Conservation (phyloP, 2,113 vertebrate genomes). For the Ursus arctos region DNA sequence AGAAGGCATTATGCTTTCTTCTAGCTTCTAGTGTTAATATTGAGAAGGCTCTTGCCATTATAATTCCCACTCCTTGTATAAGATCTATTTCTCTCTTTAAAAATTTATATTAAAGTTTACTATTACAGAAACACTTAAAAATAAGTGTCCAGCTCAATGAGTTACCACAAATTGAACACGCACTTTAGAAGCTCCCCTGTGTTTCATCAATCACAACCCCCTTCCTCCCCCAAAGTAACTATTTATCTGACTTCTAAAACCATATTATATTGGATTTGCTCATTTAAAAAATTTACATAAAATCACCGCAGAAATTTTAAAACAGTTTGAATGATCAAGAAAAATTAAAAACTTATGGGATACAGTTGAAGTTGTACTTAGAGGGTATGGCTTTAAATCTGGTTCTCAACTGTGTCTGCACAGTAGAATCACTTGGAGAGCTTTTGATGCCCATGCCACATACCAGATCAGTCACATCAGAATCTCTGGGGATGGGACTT, state of each 20-base stretch:
- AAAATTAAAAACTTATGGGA: background rate
- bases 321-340: background rate
- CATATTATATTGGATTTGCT: background rate
- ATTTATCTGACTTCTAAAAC: constrained; percentile 29
- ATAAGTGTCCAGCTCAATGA: background rate
- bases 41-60: background rate
- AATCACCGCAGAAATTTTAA: background rate
- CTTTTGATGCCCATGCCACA: background rate
- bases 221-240: background rate
- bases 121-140: background rate
- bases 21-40: background rate
- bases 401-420: background rate
- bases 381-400: background rate
- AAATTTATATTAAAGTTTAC: constrained; percentile 45
- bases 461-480: background rate
- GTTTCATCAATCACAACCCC: background rate
- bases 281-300: background rate
- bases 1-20: constrained; percentile 2
- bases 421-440: background rate
- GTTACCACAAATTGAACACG: background rate
- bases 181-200: background rate
- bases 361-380: background rate
- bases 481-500: background rate
- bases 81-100: background rate
- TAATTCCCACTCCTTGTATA: background rate